Evolutionary conservation across 1,140 invertebrate genomes (phyloP).

Genomic region (Trissolcus basalis): DNA sequence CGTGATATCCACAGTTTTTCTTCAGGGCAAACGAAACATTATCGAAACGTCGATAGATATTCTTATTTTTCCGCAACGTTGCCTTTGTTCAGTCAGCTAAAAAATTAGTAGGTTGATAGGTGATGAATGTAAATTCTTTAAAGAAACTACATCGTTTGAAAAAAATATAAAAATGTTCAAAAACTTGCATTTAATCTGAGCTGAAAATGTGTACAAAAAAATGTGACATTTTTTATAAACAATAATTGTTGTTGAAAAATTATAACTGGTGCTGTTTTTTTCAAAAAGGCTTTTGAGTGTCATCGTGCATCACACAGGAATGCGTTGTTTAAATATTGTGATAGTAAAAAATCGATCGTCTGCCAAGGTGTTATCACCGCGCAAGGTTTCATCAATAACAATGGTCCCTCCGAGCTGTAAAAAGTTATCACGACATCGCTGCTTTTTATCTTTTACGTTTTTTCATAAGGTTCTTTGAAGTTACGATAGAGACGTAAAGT

Average conservation of each 20-base stretch:
- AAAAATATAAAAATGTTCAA: too few relatives aligned
- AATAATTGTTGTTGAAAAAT: too few relatives aligned
- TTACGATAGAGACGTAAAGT: conserved; percentile 44
- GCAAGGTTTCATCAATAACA: conserved; percentile 26
- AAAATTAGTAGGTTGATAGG: conserved; percentile 41
- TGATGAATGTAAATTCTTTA: too few relatives aligned
- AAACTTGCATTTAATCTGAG: too few relatives aligned
- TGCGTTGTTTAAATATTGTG: conserved; percentile 31
- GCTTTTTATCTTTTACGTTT: conserved; percentile 35
- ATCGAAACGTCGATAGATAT: conserved; percentile 20
- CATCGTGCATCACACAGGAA: too few relatives aligned
- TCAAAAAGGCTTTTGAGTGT: too few relatives aligned
- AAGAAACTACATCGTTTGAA: too few relatives aligned
- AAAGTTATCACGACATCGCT: conserved; percentile 8
- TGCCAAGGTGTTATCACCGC: conserved; percentile 18
- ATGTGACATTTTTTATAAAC: too few relatives aligned
- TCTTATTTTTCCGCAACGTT: conserved; percentile 37
- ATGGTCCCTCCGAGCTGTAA: conserved; percentile 12
- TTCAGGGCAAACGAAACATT: conserved; percentile 19
- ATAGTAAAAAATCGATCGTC: conserved; percentile 25
- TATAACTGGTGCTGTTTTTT: too few relatives aligned
- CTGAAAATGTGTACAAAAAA: too few relatives aligned
- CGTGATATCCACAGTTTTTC: conserved; percentile 26
- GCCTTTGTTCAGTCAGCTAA: conserved; percentile 50
- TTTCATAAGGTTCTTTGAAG: conserved; percentile 37